phyloP scores from a whole-genome alignment of 2,888 invertebrate species.

The Melanchra persicariae region DNA sequence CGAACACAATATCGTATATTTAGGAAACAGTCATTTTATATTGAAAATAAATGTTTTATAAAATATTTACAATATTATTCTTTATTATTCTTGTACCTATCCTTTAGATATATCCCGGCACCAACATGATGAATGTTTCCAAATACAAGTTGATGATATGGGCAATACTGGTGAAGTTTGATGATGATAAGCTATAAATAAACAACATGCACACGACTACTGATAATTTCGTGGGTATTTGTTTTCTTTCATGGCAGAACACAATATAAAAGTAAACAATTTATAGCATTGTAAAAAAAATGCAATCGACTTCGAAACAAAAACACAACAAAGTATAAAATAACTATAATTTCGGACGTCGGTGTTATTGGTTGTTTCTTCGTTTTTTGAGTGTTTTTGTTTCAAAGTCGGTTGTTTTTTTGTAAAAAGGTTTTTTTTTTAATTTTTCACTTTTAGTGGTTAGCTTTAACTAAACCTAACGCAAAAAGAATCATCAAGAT shows the following conservation, averaged over 20 bases:
- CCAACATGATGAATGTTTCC: no score
- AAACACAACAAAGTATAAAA: no score
- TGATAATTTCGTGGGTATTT: neutral
- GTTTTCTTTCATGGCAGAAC: neutral
- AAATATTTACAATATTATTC: slow-evolving; percentile 37
- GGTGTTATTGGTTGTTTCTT: no score
- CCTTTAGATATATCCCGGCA: neutral
- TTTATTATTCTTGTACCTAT: neutral
- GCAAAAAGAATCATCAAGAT: no score
- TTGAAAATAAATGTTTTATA: slow-evolving; percentile 65
- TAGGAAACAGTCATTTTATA: slow-evolving; percentile 70
- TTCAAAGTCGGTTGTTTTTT: no score
- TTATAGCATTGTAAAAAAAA: neutral
- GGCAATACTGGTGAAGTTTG: neutral
- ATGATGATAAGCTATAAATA: neutral
- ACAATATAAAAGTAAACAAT: neutral
- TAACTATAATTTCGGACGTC: no score
- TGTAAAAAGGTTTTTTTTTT: no score
- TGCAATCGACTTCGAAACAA: no score
- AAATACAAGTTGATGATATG: neutral
- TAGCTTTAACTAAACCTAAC: no score
- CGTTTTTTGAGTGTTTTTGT: no score
- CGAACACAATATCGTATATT: slow-evolving; percentile 54
- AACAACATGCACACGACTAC: neutral
- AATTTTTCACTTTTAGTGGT: no score